phyloP scores from a whole-genome alignment of 2,888 invertebrate species.

The Agriopis aurantiaria region DNA sequence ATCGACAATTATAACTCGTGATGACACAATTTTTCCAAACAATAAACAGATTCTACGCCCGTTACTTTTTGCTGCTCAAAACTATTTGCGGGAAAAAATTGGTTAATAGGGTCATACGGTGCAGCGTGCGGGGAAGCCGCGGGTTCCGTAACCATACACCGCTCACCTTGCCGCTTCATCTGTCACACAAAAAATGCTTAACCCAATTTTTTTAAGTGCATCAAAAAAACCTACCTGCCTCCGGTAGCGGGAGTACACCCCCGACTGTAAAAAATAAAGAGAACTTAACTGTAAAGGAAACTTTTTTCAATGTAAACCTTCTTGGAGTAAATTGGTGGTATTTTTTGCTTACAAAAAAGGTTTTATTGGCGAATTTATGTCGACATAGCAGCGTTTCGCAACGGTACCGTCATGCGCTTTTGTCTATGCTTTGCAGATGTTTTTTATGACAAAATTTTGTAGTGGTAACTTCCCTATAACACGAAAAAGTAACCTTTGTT shows the following conservation, averaged over 20 bases:
- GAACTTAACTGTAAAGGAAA: conserved; percentile 72
- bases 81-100: conserved; percentile 75
- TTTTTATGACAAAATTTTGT: conserved; percentile 58
- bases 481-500: conserved; percentile 56
- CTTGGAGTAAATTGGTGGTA: conserved; percentile 56
- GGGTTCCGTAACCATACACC: conserved; percentile 83
- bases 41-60: conserved; percentile 40
- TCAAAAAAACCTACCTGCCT: conserved; percentile 80
- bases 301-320: conserved; percentile 55
- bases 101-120: conserved; percentile 79
- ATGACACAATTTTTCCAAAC: conserved; percentile 24
- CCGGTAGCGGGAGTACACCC: conserved; percentile 76
- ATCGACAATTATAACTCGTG: conserved; percentile 34
- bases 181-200: conserved; percentile 74
- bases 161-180: conserved; percentile 80
- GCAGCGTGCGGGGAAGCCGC: conserved; percentile 62
- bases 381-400: conserved; percentile 65
- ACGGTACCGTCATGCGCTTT: conserved; percentile 68
- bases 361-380: conserved; percentile 72
- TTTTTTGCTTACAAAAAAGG: conserved; percentile 64
- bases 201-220: conserved; percentile 78
- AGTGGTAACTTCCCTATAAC: conserved; percentile 51
- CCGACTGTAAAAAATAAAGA: conserved; percentile 50
- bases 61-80: conserved; percentile 53
- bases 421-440: conserved; percentile 72